Conservation (phyloP, 2,797 vertebrate genomes). For the Nyctibius grandis region DNA sequence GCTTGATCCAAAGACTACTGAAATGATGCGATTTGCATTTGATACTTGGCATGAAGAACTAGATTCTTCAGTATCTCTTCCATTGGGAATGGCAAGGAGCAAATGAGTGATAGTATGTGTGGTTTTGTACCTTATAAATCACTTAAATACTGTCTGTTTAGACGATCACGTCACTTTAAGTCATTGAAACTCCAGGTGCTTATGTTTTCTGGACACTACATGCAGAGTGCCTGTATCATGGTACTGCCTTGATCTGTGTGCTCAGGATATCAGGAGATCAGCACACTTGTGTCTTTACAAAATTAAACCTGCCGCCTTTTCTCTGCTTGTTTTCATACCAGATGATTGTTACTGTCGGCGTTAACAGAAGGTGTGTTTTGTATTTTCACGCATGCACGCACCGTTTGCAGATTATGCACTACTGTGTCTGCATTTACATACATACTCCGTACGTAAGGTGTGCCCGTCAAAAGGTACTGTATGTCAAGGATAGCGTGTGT, state of each 20-base stretch:
- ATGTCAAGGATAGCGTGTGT: background rate
- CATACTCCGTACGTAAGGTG: rapidly evolving
- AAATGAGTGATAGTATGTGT: background rate
- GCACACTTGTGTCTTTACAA: background rate
- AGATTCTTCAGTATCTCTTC: background rate
- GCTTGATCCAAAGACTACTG: background rate
- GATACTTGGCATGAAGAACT: background rate
- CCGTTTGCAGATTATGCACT: background rate
- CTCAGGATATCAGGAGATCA: background rate
- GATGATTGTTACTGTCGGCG: background rate
- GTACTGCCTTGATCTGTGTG: background rate
- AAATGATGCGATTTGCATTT: background rate
- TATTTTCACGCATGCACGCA: rapidly evolving
- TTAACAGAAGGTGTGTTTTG: background rate
- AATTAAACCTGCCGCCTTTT: background rate
- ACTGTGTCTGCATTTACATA: background rate
- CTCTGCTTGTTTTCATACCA: background rate
- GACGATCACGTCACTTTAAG: background rate
- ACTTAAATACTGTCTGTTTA: background rate
- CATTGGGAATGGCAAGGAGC: background rate
- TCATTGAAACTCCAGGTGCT: background rate
- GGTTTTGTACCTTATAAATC: background rate
- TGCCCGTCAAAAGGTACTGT: no score
- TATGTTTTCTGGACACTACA: background rate
- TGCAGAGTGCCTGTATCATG: rapidly evolving